Percentiles rank a stretch among this genome's conserved stretches.
Evolutionary conservation across 2,113 vertebrate species (phyloP).

Genomic region (Dasyurus viverrinus): DNA sequence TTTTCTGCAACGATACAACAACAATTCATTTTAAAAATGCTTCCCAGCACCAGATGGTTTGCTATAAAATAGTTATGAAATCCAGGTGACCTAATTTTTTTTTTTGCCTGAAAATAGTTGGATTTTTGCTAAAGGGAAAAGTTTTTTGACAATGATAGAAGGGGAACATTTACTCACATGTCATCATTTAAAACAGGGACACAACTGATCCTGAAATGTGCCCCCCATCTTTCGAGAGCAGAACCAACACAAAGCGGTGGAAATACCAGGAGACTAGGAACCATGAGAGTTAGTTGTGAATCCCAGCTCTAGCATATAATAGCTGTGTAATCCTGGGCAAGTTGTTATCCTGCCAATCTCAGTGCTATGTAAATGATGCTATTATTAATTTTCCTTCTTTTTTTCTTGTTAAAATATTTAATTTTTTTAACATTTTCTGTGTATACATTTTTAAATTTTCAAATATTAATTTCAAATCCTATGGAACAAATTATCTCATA

Average conservation of each 20-base stretch:
- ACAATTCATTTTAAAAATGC: conserved; percentile 51
- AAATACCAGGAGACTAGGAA: background rate
- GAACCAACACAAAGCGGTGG: background rate
- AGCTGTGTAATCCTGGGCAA: background rate
- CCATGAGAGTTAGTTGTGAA: background rate
- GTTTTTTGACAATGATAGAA: conserved; percentile 46
- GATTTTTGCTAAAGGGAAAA: conserved; percentile 34
- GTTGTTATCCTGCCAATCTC: background rate
- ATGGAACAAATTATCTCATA: background rate
- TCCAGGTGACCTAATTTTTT: conserved; percentile 75
- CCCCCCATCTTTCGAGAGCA: background rate
- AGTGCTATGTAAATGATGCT: background rate
- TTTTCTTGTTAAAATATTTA: background rate
- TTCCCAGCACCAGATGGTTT: conserved; percentile 57
- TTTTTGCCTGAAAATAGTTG: conserved; percentile 54
- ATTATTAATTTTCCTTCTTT: background rate
- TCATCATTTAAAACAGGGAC: background rate
- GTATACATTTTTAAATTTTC: background rate
- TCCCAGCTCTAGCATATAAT: background rate
- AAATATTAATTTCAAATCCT: background rate
- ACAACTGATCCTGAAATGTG: background rate
- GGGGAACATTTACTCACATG: background rate
- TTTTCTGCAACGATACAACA: conserved; percentile 46
- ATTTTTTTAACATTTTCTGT: background rate
- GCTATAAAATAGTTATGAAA: conserved; percentile 65